A percentile compares a stretch with the other conserved stretches of the same genome.
Evolutionary conservation across 2,113 vertebrate genomes (phyloP).

Genomic region (Malurus cyaneus): DNA sequence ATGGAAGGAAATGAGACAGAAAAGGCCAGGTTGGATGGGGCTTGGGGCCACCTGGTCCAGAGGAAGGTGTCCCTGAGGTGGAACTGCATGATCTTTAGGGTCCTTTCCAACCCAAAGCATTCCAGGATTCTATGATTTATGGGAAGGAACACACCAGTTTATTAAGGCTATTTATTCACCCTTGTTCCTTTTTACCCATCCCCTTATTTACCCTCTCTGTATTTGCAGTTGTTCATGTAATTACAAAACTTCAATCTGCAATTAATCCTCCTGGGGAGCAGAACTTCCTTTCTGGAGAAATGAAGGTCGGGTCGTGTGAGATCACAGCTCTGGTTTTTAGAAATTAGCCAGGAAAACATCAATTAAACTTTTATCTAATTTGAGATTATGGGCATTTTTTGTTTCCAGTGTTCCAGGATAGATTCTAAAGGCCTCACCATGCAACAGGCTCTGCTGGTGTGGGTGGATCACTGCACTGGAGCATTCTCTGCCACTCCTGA

Average conservation of each 20-base stretch:
- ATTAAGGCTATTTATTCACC: not conserved
- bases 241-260: not conserved
- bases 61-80: not conserved
- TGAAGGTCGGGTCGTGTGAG: not conserved
- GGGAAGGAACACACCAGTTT: not conserved
- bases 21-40: not conserved
- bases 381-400: not conserved
- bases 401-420: not conserved
- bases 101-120: not conserved
- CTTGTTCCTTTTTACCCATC: not conserved
- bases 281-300: not conserved
- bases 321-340: not conserved
- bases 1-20: not conserved
- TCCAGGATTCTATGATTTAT: not conserved
- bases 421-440: not conserved
- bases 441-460: not conserved
- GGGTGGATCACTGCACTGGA: not conserved
- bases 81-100: not conserved
- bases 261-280: not conserved
- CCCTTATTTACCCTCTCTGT: not conserved
- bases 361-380: not conserved
- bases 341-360: not conserved
- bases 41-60: not conserved
- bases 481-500: not conserved
- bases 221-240: not conserved